Percentiles rank a stretch among this genome's conserved stretches.
These are phyloP conservation scores for Caenorhabditis parvicauda DNA, from an alignment of 2,888 invertebrate genomes.

Conservation along the genomic window DNA sequence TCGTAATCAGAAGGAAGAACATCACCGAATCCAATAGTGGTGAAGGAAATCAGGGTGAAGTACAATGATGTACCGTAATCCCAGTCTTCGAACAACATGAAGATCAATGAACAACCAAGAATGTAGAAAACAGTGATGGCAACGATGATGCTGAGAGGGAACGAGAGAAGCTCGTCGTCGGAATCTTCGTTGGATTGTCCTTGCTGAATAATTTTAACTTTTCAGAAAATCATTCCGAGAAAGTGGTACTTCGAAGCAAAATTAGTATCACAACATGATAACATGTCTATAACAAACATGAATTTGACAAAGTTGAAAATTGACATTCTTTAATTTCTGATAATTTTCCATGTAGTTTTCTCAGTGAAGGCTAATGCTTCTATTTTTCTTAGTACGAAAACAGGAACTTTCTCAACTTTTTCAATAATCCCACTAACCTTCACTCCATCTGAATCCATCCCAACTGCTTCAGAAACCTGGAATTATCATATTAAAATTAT, in stretches of 20 bases:
- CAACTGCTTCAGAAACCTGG: constrained; percentile 19
- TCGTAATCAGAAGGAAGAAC: constrained; percentile 45
- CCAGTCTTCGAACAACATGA: constrained; percentile 54
- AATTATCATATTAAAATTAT: background rate
- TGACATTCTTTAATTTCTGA: too few relatives aligned
- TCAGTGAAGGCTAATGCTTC: too few relatives aligned
- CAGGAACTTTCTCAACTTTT: too few relatives aligned
- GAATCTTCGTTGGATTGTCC: background rate
- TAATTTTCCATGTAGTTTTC: too few relatives aligned
- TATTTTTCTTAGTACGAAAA: too few relatives aligned
- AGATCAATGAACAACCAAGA: constrained; percentile 50
- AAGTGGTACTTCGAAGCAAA: too few relatives aligned
- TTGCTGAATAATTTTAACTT: background rate
- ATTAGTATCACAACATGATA: too few relatives aligned
- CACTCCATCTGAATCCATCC: constrained; percentile 23
- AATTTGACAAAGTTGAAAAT: too few relatives aligned
- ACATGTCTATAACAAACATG: too few relatives aligned
- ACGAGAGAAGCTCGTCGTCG: constrained; percentile 51
- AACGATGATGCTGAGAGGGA: constrained; percentile 55
- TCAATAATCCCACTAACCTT: too few relatives aligned
- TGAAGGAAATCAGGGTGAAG: constrained; percentile 55
- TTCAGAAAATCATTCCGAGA: too few relatives aligned
- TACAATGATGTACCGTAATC: constrained; percentile 56
- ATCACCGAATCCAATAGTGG: constrained; percentile 59
- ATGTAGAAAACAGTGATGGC: constrained; percentile 55